Conservation (phyloP, 1,140 invertebrate species). For the Harlomillsia oculata region DNA sequence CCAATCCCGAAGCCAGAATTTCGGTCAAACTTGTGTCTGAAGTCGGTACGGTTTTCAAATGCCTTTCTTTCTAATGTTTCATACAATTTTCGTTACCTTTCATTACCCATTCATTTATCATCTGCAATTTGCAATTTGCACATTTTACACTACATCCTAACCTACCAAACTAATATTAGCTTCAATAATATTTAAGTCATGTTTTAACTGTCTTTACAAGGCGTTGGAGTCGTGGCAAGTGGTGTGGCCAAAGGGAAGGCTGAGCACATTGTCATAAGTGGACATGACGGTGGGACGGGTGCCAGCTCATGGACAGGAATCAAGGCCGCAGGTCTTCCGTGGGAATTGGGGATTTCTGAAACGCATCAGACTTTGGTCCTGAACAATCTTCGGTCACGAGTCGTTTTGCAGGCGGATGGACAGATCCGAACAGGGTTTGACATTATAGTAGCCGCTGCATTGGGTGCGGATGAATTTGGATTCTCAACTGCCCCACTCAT, state of each 20-base stretch:
- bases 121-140: too few relatives aligned
- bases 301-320: conserved; percentile 93
- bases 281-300: conserved; percentile 96
- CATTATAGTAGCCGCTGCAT: conserved; percentile 86
- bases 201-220: background rate
- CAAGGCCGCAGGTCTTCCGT: conserved; percentile 89
- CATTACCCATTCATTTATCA: too few relatives aligned
- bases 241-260: conserved; percentile 98
- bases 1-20: conserved; percentile 89
- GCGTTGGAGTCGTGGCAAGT: conserved; percentile 93
- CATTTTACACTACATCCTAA: too few relatives aligned
- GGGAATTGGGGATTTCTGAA: conserved; percentile 95
- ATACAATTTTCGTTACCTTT: too few relatives aligned
- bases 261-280: conserved; percentile 96
- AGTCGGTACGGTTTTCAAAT: conserved; percentile 63
- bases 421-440: conserved; percentile 91
- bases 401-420: conserved; percentile 90
- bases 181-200: background rate
- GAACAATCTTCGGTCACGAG: conserved; percentile 87
- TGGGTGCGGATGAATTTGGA: conserved; percentile 98
- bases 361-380: conserved; percentile 90
- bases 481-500: conserved; percentile 97
- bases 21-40: conserved; percentile 98
- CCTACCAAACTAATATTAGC: too few relatives aligned
- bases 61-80: too few relatives aligned